Evolutionary conservation across 2,113 vertebrate genomes (phyloP).

Genomic region (Cyrtonyx montezumae): DNA sequence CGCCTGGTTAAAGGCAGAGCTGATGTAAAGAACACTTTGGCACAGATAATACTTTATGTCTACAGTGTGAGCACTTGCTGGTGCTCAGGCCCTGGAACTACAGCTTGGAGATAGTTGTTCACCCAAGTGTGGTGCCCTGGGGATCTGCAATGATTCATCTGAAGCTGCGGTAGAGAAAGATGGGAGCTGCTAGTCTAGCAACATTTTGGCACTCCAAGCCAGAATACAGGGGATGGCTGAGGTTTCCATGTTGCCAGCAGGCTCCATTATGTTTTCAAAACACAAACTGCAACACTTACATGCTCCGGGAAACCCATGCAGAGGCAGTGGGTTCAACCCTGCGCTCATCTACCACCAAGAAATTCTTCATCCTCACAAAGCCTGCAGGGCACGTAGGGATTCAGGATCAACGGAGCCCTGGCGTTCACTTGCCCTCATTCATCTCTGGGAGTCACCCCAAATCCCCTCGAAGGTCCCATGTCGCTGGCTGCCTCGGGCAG

Average conservation of each 20-base stretch:
- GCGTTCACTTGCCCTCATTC: background rate
- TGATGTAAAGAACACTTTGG: background rate
- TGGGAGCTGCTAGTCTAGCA: background rate
- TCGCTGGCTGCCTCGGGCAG: background rate
- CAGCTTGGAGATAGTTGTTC: background rate
- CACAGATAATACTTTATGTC: background rate
- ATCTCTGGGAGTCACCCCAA: background rate
- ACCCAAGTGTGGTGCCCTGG: background rate
- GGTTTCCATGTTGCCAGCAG: background rate
- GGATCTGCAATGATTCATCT: background rate
- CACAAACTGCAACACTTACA: background rate
- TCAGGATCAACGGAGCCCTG: background rate
- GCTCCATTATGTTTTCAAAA: background rate
- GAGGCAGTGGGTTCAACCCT: background rate
- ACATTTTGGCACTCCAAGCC: background rate
- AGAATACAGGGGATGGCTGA: background rate
- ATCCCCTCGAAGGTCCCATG: background rate
- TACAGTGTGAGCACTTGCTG: background rate
- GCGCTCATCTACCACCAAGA: background rate
- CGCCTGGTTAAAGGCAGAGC: background rate
- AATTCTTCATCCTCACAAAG: background rate
- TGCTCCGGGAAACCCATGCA: background rate
- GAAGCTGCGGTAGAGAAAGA: background rate
- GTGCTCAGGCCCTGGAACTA: background rate
- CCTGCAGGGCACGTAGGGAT: background rate